Base-by-base conservation (phyloP, 1,140 invertebrate genomes). In the Eriosoma lanigerum region DNA sequence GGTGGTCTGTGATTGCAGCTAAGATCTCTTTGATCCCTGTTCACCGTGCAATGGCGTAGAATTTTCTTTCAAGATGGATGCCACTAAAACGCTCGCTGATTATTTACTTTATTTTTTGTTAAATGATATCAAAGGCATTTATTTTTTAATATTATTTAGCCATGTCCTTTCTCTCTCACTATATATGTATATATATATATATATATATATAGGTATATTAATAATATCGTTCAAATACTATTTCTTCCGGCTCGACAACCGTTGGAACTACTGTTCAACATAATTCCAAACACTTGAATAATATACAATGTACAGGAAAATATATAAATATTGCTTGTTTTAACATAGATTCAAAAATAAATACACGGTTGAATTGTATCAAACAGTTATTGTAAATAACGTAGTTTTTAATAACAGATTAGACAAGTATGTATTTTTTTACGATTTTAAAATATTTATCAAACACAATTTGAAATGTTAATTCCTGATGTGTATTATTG, bases 51-150 rank as follows among this genome's bases (percentile, higher is more conserved):
- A 68, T 46, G 64, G 21, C 38, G 64, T 46, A 68, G 4, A 68
- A 46, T 68, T 24, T 24, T 68, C 38, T 4, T 68, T 46, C n/a
- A 24, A 68, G n/a, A 68, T 13, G n/a, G 38, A 68, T 13, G 64
- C 64, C 21, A 12, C 64, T 19, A 9, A 66, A 66, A 44, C 64
- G 38, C 6, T 68, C 4, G 38, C 24, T 68, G 64, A 68, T 68
- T 68, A 68, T 68, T 62, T 62, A 38, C 60, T 19, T 62, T 68
- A 66, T 38, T 66, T 66, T 17, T 44, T 19, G 19, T 29, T 13
- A 32, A 32, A 15, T 10, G 9, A 62, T 62, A 62, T 62, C 60
- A 62, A 62, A 38, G 29, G 29, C 60, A 10, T 62, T 62, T 21
- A 9, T 44, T 44, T 66, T 13, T 8, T 24, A 46, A 68, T 24